Percentiles rank a stretch among this genome's conserved stretches.
Evolutionary conservation across 2,113 vertebrate species (phyloP).

Genomic region (Phocoena phocoena): DNA sequence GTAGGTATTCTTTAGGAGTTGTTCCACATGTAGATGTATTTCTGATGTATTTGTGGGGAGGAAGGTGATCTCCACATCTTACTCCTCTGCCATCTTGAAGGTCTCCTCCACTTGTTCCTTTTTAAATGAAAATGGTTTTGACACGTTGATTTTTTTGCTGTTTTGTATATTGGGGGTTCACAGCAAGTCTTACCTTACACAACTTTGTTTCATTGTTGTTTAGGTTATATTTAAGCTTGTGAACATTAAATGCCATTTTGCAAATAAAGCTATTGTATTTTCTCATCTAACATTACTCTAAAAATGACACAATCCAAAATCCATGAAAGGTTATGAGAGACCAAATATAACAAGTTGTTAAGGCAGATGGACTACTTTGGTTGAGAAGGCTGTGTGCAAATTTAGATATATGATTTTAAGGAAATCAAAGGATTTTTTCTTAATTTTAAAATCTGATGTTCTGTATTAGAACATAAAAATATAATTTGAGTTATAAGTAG

Average conservation of each 20-base stretch:
- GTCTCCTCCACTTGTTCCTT: slow-evolving; percentile 12
- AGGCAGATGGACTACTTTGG: slow-evolving; percentile 81
- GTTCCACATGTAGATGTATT: too few species aligned
- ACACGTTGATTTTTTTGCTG: not conserved
- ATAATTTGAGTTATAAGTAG: slow-evolving; percentile 63
- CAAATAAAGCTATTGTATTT: slow-evolving; percentile 73
- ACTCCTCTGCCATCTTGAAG: too few species aligned
- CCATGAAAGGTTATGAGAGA: slow-evolving; percentile 79
- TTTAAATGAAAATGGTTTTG: slow-evolving; percentile 60
- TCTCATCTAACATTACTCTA: slow-evolving; percentile 68
- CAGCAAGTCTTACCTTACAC: slow-evolving; percentile 45
- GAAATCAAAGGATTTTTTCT: slow-evolving; percentile 74
- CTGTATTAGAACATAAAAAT: slow-evolving; percentile 69
- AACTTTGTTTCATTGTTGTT: not conserved
- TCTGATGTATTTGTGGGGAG: too few species aligned
- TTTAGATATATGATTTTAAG: slow-evolving; percentile 78
- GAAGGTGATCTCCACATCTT: too few species aligned
- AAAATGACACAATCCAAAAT: slow-evolving; percentile 77
- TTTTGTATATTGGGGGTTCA: not conserved
- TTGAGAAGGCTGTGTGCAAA: slow-evolving; percentile 76
- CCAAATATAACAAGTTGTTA: slow-evolving; percentile 80
- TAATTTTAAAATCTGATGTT: slow-evolving; percentile 74
- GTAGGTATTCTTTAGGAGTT: too few species aligned
- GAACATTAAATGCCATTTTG: slow-evolving; percentile 60
- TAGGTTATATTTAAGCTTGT: slow-evolving; percentile 7